Percentiles rank a stretch among this genome's conserved stretches.
Conservation (phyloP, 2,797 vertebrate species). For the Poeciliopsis turneri region DNA sequence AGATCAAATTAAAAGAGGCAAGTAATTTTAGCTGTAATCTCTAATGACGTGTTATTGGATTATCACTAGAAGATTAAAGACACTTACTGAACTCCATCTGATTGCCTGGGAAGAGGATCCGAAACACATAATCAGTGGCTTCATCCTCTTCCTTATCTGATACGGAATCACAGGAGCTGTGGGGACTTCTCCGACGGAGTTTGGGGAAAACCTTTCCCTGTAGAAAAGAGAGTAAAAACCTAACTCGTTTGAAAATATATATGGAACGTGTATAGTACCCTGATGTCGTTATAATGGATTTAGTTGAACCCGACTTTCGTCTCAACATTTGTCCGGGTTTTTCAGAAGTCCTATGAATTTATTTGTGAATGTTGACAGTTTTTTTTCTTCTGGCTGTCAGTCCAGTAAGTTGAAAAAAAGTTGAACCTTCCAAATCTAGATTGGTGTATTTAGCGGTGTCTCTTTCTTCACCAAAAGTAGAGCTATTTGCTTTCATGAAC, state of each 20-base stretch:
- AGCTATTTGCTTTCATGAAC: not conserved
- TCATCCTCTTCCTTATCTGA: constrained; percentile 98
- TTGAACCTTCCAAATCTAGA: not conserved
- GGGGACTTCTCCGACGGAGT: constrained; percentile 90
- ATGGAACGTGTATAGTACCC: not conserved
- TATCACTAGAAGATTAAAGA: constrained; percentile 37
- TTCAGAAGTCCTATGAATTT: not conserved
- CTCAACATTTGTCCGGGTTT: not conserved
- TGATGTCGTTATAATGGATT: not conserved
- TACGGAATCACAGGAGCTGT: constrained; percentile 90
- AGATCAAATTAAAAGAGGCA: constrained; percentile 24
- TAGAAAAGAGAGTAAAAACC: constrained; percentile 17
- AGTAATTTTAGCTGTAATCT: constrained; percentile 24
- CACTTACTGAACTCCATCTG: constrained; percentile 92
- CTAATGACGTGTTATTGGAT: constrained; percentile 33
- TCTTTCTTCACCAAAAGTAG: not conserved
- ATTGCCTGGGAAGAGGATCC: constrained; percentile 92
- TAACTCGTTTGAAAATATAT: not conserved
- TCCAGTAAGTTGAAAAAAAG: not conserved
- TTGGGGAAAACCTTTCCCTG: constrained; percentile 98
- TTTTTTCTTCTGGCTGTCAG: not conserved
- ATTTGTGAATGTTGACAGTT: not conserved
- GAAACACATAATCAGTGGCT: constrained; percentile 97
- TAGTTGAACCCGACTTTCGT: not conserved
- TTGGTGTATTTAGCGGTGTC: not conserved